These are phyloP conservation scores for Conchocele bisecta DNA, from an alignment of 2,888 invertebrate species.

Conservation along the genomic window DNA sequence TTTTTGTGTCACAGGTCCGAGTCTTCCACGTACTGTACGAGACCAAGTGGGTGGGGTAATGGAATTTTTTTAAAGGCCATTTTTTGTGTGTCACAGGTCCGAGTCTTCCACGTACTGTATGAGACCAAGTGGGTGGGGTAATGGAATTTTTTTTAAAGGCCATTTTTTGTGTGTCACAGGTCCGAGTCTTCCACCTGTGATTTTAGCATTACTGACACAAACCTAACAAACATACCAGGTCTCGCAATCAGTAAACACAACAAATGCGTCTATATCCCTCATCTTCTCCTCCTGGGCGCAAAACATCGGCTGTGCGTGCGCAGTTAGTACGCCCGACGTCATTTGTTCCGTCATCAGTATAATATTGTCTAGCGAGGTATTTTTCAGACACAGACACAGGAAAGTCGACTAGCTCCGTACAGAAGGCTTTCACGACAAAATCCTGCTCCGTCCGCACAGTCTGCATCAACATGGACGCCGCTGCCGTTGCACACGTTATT, in stretches of 20 bases:
- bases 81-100: too few relatives aligned
- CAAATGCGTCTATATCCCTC: conserved; percentile 87
- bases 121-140: too few relatives aligned
- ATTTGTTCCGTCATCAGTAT: conserved; percentile 32
- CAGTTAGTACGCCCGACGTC: conserved; percentile 69
- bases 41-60: too few relatives aligned
- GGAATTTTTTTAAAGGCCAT: too few relatives aligned
- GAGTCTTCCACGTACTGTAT: too few relatives aligned
- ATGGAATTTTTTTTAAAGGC: too few relatives aligned
- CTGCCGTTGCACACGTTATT: conserved; percentile 85
- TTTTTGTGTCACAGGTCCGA: too few relatives aligned
- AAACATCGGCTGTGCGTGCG: conserved; percentile 78
- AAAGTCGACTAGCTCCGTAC: conserved; percentile 40
- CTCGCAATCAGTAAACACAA: conserved; percentile 87
- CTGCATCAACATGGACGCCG: conserved; percentile 84
- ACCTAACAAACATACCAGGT: too few relatives aligned
- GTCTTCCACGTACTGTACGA: too few relatives aligned
- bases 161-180: too few relatives aligned
- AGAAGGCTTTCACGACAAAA: conserved; percentile 58
- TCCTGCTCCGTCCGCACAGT: conserved; percentile 72
- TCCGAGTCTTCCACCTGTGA: too few relatives aligned
- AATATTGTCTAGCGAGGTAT: conserved; percentile 54
- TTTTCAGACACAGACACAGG: conserved; percentile 36
- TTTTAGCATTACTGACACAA: too few relatives aligned
- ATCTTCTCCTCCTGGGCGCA: conserved; percentile 87